Percentiles rank a stretch among this genome's conserved stretches.
Evolutionary conservation across 2,888 invertebrate genomes (phyloP).

Genomic region (Amiota mariae): DNA sequence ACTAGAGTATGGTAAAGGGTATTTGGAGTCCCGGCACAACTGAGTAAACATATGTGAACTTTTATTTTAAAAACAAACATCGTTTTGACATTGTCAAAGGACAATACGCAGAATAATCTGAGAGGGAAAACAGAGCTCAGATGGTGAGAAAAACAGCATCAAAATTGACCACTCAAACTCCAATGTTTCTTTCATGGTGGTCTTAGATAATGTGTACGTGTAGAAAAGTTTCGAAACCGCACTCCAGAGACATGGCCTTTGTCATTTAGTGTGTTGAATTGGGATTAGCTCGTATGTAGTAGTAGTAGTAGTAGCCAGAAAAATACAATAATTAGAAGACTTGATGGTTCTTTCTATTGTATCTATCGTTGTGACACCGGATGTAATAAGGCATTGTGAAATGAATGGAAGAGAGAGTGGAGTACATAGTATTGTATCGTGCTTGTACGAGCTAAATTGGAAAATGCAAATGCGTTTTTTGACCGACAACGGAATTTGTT

Average conservation of each 20-base stretch:
- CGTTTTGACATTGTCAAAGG: background rate
- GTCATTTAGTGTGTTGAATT: constrained; percentile 35
- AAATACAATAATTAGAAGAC: constrained; percentile 27
- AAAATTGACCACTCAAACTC: background rate
- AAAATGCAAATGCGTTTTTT: constrained; percentile 25
- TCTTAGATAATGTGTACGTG: constrained; percentile 31
- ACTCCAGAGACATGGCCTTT: constrained; percentile 44
- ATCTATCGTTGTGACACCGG: background rate
- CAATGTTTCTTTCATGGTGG: constrained; percentile 11
- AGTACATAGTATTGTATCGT: background rate
- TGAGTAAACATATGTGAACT: too few species aligned
- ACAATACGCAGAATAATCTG: background rate
- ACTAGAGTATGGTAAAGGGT: too few species aligned
- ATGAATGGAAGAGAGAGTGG: background rate
- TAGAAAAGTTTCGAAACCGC: constrained; percentile 43
- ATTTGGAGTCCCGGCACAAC: too few species aligned
- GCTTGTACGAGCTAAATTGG: constrained; percentile 13
- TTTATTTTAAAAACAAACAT: too few species aligned
- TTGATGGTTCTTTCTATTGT: constrained; percentile 15
- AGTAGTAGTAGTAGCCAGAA: background rate
- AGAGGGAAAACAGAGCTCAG: too few species aligned
- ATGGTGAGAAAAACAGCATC: too few species aligned
- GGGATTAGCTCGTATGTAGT: constrained; percentile 27
- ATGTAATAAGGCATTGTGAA: background rate
- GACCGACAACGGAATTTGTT: background rate